Base-by-base conservation (phyloP, 2,113 vertebrate genomes). In the Monarcha castaneiventris region DNA sequence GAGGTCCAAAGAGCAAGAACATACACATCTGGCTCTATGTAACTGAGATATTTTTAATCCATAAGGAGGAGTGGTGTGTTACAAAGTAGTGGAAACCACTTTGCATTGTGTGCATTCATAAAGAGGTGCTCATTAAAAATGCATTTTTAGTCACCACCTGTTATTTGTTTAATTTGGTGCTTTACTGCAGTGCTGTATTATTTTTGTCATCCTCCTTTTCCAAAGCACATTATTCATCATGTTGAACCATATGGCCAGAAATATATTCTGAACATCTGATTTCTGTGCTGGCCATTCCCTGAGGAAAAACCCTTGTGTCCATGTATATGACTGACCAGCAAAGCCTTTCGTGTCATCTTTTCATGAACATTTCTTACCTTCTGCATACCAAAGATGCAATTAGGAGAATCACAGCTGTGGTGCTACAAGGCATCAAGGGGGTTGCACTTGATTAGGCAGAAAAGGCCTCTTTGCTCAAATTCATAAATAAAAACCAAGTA, bases 91-190 rank as follows among this genome's bases (percentile, higher is more conserved):
- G 63, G 87, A 92, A 94, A 96, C 39, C 59, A 75, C 39, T 88
- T 94, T 92, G 63, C 43, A 35, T 79, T 91, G 48, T 90, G 37
- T 63, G 62, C 25, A 61, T 92, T 93, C 33, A 32, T 82, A 51
- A 94, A 62, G 77, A 94, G 71, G 16, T 0, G 7, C 71, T 96
- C 71, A 92, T 97, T 91, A 96, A 96, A 96, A 93, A 96, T 92
- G 59, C 44, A 30, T 39, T 91, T 90, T 93, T 79, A 80, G 88
- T 87, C 63, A 77, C 90, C 90, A 93, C 95, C 95, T 96, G 88
- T 93, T 95, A 89, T 95, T 94, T 94, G 71, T 85, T 95, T 96
- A 93, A 59, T 93, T 66, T 32, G 37, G 25, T 54, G 56, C 80
- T 92, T 82, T 77, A 52, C 41, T 90, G 29, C 33, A 33, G 41